phyloP scores from a whole-genome alignment of 2,797 vertebrate genomes.

The Valencia hispanica region DNA sequence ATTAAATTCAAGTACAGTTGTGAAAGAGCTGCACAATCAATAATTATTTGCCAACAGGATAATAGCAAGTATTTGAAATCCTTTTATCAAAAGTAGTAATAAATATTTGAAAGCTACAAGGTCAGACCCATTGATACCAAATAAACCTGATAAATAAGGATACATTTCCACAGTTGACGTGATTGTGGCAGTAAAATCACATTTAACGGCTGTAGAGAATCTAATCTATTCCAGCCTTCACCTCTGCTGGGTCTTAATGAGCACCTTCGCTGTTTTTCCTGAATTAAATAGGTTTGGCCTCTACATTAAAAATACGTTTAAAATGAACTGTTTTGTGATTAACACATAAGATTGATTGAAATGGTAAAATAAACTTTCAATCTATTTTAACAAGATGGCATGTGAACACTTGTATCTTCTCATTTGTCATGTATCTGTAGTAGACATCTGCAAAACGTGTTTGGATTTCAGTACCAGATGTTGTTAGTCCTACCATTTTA shows the following conservation, averaged over 20 bases:
- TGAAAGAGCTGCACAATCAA: not conserved
- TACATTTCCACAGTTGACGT: not conserved
- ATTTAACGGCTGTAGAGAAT: not conserved
- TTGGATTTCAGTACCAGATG: conserved; percentile 26
- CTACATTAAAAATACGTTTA: no score
- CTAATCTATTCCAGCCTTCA: not conserved
- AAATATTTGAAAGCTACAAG: not conserved
- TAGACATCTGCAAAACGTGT: conserved; percentile 17
- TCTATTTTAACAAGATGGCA: not conserved
- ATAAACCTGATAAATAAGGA: not conserved
- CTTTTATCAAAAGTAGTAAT: not conserved
- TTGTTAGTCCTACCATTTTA: conserved; percentile 16
- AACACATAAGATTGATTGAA: no score
- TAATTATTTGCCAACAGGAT: not conserved
- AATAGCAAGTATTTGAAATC: not conserved
- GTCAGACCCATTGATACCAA: no score
- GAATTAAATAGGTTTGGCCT: no score
- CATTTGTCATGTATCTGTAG: conserved; percentile 11
- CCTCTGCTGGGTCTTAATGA: not conserved
- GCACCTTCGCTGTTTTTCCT: no score
- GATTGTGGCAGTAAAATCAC: not conserved
- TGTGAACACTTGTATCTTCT: conserved; percentile 5
- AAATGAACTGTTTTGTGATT: no score
- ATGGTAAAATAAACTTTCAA: no score
- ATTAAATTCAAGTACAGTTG: not conserved